Conservation (phyloP, 2,888 invertebrate genomes). For the Drosophila cracens region DNA sequence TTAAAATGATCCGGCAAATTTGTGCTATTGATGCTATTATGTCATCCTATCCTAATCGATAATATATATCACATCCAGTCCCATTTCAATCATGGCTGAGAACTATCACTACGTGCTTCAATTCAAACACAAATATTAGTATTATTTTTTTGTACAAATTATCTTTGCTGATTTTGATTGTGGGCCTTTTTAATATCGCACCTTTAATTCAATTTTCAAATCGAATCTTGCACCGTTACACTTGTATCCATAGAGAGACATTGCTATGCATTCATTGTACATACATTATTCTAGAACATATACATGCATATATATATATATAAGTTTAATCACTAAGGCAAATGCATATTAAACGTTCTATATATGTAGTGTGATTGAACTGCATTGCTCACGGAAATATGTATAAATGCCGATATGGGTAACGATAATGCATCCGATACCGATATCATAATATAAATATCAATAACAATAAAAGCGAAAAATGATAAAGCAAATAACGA, state of each 20-base stretch:
- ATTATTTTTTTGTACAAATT: conserved; percentile 14
- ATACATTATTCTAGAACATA: conserved; percentile 15
- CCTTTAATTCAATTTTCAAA: conserved; percentile 17
- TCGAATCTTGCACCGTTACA: conserved; percentile 27
- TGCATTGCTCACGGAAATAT: conserved; percentile 10
- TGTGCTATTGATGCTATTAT: background rate
- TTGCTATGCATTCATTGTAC: conserved; percentile 21
- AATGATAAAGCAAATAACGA: background rate
- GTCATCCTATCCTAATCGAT: background rate
- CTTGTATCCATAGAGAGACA: conserved; percentile 27
- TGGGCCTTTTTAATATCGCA: conserved; percentile 20
- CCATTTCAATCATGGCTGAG: conserved; percentile 11
- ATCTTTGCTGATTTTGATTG: conserved; percentile 29
- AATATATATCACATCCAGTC: background rate
- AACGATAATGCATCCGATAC: conserved; percentile 7
- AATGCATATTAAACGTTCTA: conserved; percentile 2
- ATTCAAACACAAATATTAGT: background rate
- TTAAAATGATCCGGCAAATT: background rate
- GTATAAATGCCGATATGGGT: conserved; percentile 1
- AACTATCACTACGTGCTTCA: background rate
- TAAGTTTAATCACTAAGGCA: conserved; percentile 14
- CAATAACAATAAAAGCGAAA: conserved; percentile 1
- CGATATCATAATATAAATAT: background rate
- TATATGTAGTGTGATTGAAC: conserved; percentile 8
- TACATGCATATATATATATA: conserved; percentile 12